These are phyloP conservation scores for Pogonus chalceus DNA, from an alignment of 1,140 invertebrate species.

Conservation along the genomic window DNA sequence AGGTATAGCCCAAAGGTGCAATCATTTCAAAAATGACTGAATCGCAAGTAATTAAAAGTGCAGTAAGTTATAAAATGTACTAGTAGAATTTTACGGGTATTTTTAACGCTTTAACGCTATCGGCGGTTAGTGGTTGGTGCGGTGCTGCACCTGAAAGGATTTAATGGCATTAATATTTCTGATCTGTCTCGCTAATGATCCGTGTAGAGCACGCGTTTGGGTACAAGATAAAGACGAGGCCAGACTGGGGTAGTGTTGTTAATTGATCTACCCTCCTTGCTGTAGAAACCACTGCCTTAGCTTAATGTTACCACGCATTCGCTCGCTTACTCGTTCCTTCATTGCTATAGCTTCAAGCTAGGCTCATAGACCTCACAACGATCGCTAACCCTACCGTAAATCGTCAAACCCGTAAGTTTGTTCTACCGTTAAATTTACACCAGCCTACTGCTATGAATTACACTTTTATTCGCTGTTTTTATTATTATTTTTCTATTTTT, in stretches of 20 bases:
- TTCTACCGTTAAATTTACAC: neutral
- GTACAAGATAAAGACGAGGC: slow-evolving; percentile 9
- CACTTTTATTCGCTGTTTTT: no score
- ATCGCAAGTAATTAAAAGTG: no score
- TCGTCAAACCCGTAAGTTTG: neutral
- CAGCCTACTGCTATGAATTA: neutral
- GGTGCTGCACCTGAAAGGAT: neutral
- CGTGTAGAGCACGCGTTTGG: slow-evolving; percentile 4
- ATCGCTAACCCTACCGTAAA: neutral
- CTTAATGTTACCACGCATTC: neutral
- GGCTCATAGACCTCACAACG: neutral
- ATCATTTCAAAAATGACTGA: no score
- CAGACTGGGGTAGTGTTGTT: slow-evolving; percentile 17
- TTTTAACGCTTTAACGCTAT: neutral
- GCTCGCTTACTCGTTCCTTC: neutral
- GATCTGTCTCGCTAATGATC: neutral
- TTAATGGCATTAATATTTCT: neutral
- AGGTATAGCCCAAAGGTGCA: no score
- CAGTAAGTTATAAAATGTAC: no score
- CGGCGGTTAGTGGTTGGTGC: neutral
- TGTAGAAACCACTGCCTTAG: slow-evolving; percentile 16
- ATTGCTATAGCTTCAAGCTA: neutral
- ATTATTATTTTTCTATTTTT: no score
- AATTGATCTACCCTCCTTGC: slow-evolving; percentile 22
- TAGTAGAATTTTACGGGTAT: neutral